Evolutionary conservation across 2,888 invertebrate genomes (phyloP).

Genomic region (Hemithea aestivaria): DNA sequence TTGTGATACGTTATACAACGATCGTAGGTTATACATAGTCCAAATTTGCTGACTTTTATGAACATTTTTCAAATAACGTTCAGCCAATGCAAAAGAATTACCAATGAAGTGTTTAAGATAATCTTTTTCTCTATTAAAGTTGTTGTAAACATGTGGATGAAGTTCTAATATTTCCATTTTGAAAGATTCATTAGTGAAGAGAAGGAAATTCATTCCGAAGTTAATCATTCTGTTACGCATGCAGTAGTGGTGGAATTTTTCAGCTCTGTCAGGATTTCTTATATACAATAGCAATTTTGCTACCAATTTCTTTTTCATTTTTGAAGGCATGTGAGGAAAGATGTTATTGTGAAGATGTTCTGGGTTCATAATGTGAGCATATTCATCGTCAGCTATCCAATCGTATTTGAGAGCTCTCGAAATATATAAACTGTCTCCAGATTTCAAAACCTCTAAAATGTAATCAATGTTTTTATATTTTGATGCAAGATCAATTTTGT

Average conservation of each 20-base stretch:
- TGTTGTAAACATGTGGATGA: slow-evolving; percentile 1
- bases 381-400: slow-evolving; percentile 46
- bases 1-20: slow-evolving; percentile 30
- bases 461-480: slow-evolving; percentile 17
- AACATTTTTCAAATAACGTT: slow-evolving; percentile 11
- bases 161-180: slow-evolving; percentile 39
- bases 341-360: slow-evolving; percentile 44
- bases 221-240: slow-evolving; percentile 27
- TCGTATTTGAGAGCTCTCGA: slow-evolving; percentile 46
- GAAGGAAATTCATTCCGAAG: slow-evolving; percentile 45
- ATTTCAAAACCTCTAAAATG: slow-evolving; percentile 18
- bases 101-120: slow-evolving; percentile 34
- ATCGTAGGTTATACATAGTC: slow-evolving; percentile 10
- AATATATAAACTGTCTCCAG: slow-evolving; percentile 28
- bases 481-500: slow-evolving; percentile 23
- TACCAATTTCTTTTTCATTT: slow-evolving; percentile 53
- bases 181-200: slow-evolving; percentile 39
- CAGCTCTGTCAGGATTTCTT: slow-evolving; percentile 35
- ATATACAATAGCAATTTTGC: slow-evolving; percentile 36
- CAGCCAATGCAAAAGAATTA: slow-evolving; percentile 29
- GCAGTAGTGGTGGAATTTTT: slow-evolving; percentile 47
- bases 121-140: slow-evolving; percentile 5
- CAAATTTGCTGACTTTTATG: neutral
- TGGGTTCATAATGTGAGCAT: slow-evolving; percentile 40
- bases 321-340: slow-evolving; percentile 52